These are phyloP conservation scores for Ips nitidus DNA, from an alignment of 1,140 invertebrate genomes.

Conservation along the genomic window DNA sequence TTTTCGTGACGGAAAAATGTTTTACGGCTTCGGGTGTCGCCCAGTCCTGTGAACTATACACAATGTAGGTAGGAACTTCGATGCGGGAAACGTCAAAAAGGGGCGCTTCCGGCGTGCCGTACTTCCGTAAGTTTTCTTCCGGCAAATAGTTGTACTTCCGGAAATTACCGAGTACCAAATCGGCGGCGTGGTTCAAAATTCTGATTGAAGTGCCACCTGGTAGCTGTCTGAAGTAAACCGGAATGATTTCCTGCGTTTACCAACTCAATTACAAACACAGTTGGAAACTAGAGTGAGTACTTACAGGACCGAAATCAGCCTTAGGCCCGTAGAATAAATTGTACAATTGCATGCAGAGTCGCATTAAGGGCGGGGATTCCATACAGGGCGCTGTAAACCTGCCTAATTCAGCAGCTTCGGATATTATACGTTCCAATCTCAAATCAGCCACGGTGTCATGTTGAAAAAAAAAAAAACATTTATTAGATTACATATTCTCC, in stretches of 20 bases:
- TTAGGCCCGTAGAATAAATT: constrained; percentile 46
- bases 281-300: neutral
- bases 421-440: constrained; percentile 40
- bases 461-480: constrained; percentile 1
- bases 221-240: constrained; percentile 47
- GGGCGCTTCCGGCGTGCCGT: constrained; percentile 41
- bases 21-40: constrained; percentile 42
- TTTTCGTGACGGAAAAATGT: neutral
- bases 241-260: constrained; percentile 42
- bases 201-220: constrained; percentile 47
- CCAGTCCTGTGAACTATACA: constrained; percentile 47
- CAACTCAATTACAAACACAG: neutral
- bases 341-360: constrained; percentile 42
- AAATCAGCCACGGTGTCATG: constrained; percentile 37
- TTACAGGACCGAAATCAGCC: constrained; percentile 43
- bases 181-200: constrained; percentile 45
- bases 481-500: constrained; percentile 1
- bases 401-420: constrained; percentile 39
- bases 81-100: constrained; percentile 45
- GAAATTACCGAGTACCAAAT: constrained; percentile 44
- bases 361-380: constrained; percentile 44
- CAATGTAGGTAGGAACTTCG: constrained; percentile 44
- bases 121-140: constrained; percentile 34
- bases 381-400: constrained; percentile 37
- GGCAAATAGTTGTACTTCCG: constrained; percentile 45